Evolutionary conservation across 2,888 invertebrate species (phyloP).

Genomic region (Trilocha varians): DNA sequence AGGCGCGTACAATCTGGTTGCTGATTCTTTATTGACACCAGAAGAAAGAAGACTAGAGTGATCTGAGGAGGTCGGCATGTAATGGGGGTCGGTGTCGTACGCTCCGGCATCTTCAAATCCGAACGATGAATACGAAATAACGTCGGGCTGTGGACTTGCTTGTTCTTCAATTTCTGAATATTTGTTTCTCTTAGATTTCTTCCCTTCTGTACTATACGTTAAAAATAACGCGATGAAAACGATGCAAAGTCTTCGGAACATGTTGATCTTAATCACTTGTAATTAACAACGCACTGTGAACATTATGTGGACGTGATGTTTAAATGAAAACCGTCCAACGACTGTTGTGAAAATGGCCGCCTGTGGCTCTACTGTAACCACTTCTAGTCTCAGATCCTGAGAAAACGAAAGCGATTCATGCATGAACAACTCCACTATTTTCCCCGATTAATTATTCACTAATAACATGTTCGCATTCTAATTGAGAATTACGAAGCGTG

Average conservation of each 20-base stretch:
- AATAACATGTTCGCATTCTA: constrained; percentile 43
- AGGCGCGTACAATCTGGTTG: constrained; percentile 50
- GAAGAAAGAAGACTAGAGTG: constrained; percentile 43
- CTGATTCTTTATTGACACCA: constrained; percentile 38
- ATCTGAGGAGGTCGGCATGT: constrained; percentile 58
- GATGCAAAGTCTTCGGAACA: constrained; percentile 42
- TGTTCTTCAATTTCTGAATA: constrained; percentile 41
- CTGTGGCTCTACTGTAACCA: constrained; percentile 15
- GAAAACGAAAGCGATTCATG: constrained; percentile 70
- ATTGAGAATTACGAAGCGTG: constrained; percentile 32
- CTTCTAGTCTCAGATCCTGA: constrained; percentile 39
- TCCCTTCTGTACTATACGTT: constrained; percentile 31
- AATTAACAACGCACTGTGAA: constrained; percentile 40
- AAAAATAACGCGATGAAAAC: constrained; percentile 35
- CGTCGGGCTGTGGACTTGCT: constrained; percentile 49
- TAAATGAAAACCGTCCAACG: constrained; percentile 43
- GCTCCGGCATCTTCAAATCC: constrained; percentile 61
- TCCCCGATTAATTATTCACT: constrained; percentile 57
- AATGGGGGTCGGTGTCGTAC: constrained; percentile 56
- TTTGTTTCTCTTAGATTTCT: constrained; percentile 44
- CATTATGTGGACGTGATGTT: constrained; percentile 49
- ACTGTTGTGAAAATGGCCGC: constrained; percentile 37
- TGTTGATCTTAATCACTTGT: constrained; percentile 36
- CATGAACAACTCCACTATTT: constrained; percentile 51
- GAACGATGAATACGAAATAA: constrained; percentile 60